Evolutionary conservation across 37 sponge, comb jelly and placozoan genomes (phyloP), one percentile per base, ranked within the genome.

Genomic region (Lycopodina hypogea): DNA sequence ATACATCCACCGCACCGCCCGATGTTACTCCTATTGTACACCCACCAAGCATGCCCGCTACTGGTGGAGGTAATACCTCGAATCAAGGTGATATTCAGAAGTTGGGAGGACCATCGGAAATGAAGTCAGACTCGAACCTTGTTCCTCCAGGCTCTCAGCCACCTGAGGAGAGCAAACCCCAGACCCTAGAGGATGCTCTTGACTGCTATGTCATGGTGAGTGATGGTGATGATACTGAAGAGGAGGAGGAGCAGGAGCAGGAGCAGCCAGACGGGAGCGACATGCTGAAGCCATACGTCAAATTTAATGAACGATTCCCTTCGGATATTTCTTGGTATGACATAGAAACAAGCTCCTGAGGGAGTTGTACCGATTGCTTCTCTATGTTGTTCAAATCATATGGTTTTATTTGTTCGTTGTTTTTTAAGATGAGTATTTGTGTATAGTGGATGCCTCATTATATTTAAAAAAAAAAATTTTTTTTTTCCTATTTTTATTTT

Each of bases 231-330:
- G 26, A 30, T 11, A 28, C 30, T 7, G 32, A 32, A 12, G 18
- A n/a, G 18, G 62, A 68, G 57, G 59, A n/a, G 4, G 42, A 45
- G 37, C 39, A 71, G 1, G 74, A 24, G 26, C 79, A 78, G 50
- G 66, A 72, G 42, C 74, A 73, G 19, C 26, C 33, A 59, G 78
- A 84, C 42, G 80, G 55, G n/a, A 63, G 78, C 59, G 80, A 74
- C 2, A 73, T 30, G 48, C 72, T 86, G 2, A 72, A 79, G 30
- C 41, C 86, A 4, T 71, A 78, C 34, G 56, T 86, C 30, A 66
- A 36, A 19, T 79, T 79, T 45, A 56, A 61, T 38, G 19, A n/a
- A 28, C 33, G 21, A 7, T 79, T 86, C 32, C 75, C 79, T 32
- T 7, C 53, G 14, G 69, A 83, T 41, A 4, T 83, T 12, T 68